These are phyloP conservation scores for Cephalopholis sonnerati DNA, from an alignment of 2,113 vertebrate species.

Conservation along the genomic window DNA sequence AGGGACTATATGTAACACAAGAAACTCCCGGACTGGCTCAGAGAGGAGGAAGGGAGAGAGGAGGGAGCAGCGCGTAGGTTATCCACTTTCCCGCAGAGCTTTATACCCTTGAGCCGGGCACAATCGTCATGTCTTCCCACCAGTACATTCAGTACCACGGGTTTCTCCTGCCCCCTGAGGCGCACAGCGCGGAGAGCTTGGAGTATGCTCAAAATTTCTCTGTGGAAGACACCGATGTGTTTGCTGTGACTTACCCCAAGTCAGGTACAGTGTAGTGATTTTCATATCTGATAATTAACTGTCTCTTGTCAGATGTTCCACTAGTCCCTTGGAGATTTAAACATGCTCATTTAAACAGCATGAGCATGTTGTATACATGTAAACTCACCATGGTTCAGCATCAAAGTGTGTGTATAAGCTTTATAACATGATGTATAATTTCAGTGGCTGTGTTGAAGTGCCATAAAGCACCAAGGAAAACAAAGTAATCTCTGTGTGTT, in stretches of 20 bases:
- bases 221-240: constrained; percentile 80
- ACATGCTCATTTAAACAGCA: too few species aligned
- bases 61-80: neutral
- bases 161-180: constrained; percentile 55
- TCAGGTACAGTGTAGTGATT: constrained; percentile 71
- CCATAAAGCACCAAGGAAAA: too few species aligned
- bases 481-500: too few species aligned
- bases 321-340: too few species aligned
- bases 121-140: constrained; percentile 41
- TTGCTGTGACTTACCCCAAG: constrained; percentile 85
- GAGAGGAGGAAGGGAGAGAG: neutral
- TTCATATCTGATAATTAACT: neutral
- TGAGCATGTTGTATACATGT: neutral
- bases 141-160: constrained; percentile 65
- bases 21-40: neutral
- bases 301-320: neutral
- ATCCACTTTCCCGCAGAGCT: neutral
- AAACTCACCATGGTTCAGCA: neutral
- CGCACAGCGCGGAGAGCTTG: constrained; percentile 78
- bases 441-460: neutral
- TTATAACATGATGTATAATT: neutral
- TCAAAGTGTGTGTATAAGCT: neutral
- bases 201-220: constrained; percentile 73
- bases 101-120: neutral
- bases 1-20: neutral